Evolutionary conservation across 2,113 vertebrate genomes (phyloP).

Genomic region (Pycnonotus jocosus): DNA sequence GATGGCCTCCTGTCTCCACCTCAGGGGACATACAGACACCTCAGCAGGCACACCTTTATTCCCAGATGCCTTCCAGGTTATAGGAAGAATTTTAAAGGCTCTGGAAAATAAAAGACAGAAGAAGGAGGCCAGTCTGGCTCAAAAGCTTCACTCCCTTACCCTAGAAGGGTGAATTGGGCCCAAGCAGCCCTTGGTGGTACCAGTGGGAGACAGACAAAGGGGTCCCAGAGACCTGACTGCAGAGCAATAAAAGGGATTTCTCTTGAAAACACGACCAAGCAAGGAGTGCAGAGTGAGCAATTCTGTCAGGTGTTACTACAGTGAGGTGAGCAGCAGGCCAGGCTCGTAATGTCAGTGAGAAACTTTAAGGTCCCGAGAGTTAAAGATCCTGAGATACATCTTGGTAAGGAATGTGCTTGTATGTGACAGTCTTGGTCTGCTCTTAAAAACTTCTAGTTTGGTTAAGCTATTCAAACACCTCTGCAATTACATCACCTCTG

Average conservation of each 20-base stretch:
- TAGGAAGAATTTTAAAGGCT: background rate
- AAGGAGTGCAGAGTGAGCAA: background rate
- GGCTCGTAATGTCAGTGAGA: background rate
- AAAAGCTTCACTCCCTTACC: background rate
- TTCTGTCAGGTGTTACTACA: background rate
- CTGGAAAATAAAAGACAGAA: background rate
- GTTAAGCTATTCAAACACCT: background rate
- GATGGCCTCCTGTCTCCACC: background rate
- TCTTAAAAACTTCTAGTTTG: background rate
- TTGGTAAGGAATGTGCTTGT: background rate
- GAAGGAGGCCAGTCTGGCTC: background rate
- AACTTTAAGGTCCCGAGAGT: background rate
- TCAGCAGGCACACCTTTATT: background rate
- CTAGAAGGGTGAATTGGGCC: background rate
- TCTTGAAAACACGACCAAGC: background rate
- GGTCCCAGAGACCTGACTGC: background rate
- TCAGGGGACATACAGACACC: background rate
- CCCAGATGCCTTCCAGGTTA: background rate
- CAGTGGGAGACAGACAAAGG: background rate
- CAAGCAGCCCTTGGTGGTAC: rapidly evolving
- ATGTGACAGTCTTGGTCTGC: background rate
- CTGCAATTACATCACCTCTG: background rate
- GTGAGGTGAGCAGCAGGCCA: background rate
- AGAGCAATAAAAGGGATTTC: background rate
- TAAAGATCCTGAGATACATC: background rate